These are phyloP conservation scores for Ptychochromis oligacanthus DNA, from an alignment of 2,113 vertebrate species.

Conservation along the genomic window DNA sequence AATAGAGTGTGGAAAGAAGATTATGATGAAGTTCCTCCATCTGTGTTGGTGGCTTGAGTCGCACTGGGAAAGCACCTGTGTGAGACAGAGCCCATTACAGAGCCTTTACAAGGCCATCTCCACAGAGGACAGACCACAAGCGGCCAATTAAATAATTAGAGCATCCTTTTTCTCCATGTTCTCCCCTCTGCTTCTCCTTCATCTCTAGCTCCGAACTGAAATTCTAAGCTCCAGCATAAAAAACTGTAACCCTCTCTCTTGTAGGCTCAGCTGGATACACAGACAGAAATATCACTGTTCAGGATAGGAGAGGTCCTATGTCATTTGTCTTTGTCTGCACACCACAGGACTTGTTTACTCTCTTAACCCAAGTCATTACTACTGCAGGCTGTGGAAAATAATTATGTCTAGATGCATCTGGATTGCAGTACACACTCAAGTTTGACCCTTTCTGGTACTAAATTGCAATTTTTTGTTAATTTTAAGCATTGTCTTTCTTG, in stretches of 20 bases:
- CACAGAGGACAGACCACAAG: slow-evolving; percentile 51
- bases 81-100: slow-evolving; percentile 51
- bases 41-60: slow-evolving; percentile 40
- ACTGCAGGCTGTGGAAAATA: slow-evolving; percentile 39
- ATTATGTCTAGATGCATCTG: slow-evolving; percentile 44
- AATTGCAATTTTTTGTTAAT: slow-evolving; percentile 25
- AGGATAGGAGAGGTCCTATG: not conserved
- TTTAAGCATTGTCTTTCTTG: not conserved
- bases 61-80: slow-evolving; percentile 59
- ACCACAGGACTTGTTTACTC: slow-evolving; percentile 58
- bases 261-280: slow-evolving; percentile 12
- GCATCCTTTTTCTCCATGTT: slow-evolving; percentile 17
- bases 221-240: not conserved
- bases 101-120: slow-evolving; percentile 47
- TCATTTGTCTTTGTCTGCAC: slow-evolving; percentile 57
- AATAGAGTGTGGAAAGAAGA: slow-evolving; percentile 15
- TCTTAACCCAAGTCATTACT: slow-evolving; percentile 53
- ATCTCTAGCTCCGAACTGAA: not conserved
- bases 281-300: slow-evolving; percentile 2
- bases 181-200: not conserved
- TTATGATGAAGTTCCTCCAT: slow-evolving; percentile 54
- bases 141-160: slow-evolving; percentile 66
- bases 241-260: not conserved
- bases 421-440: not conserved
- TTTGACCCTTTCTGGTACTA: slow-evolving; percentile 4